phyloP scores from a whole-genome alignment of 2,113 vertebrate species.

The Harpagus bidentatus region DNA sequence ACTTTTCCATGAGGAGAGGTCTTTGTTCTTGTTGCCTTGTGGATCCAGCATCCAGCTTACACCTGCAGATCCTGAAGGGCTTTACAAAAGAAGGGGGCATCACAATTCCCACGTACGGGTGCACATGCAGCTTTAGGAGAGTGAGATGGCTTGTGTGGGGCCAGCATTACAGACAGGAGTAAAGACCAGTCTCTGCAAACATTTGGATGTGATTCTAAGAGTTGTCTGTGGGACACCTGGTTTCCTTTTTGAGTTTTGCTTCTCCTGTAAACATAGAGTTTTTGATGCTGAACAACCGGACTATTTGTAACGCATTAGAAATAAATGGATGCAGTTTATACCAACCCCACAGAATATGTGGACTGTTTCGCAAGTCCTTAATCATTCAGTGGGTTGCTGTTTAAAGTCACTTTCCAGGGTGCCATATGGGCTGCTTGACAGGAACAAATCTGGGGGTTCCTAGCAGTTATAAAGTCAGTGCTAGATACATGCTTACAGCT shows the following conservation, averaged over 20 bases:
- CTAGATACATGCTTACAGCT: neutral
- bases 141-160: neutral
- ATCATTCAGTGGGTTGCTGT: neutral
- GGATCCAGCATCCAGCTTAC: neutral
- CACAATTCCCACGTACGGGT: neutral
- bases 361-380: neutral
- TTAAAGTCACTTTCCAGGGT: neutral
- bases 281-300: neutral
- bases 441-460: neutral
- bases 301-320: neutral
- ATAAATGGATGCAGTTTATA: neutral
- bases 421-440: neutral
- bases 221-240: neutral
- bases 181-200: neutral
- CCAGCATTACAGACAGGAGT: neutral
- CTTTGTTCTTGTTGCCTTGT: neutral
- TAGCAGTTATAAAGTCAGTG: neutral
- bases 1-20: neutral
- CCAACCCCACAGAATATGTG: neutral
- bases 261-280: neutral
- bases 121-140: neutral
- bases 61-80: neutral
- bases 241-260: neutral
- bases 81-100: neutral
- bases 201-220: neutral